Conservation (phyloP, 2,113 vertebrate genomes). For the Leptobrachium leishanense region DNA sequence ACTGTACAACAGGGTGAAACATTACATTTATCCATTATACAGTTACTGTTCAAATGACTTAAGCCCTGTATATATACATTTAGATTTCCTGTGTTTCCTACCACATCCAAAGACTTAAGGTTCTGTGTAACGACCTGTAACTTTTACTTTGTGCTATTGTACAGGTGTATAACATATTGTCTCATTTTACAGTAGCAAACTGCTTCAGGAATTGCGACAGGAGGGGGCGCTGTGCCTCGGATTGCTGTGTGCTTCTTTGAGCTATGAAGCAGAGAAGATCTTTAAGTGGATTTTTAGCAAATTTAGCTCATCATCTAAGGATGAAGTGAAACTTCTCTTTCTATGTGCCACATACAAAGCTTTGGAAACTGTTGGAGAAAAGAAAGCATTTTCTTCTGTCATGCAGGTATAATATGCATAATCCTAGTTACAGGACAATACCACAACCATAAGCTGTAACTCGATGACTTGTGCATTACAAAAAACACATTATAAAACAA, state of each 20-base stretch:
- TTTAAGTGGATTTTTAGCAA: slow-evolving; percentile 98
- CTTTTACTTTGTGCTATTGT: too few relatives aligned
- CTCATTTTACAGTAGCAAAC: slow-evolving; percentile 85
- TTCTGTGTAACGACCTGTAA: too few relatives aligned
- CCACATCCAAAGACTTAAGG: too few relatives aligned
- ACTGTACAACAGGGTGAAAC: too few relatives aligned
- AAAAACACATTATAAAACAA: too few relatives aligned
- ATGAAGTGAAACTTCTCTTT: slow-evolving; percentile 95
- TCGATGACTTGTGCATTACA: too few relatives aligned
- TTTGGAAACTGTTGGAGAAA: slow-evolving; percentile 93
- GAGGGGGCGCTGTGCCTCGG: slow-evolving; percentile 94
- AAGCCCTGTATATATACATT: too few relatives aligned
- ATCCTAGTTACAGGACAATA: too few relatives aligned
- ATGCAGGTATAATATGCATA: slow-evolving; percentile 81
- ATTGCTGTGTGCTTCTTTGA: slow-evolving; percentile 89
- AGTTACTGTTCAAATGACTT: too few relatives aligned
- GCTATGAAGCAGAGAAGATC: slow-evolving; percentile 96
- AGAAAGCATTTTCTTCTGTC: slow-evolving; percentile 94
- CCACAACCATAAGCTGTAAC: too few relatives aligned
- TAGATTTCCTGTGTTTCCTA: too few relatives aligned
- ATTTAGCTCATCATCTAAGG: slow-evolving; percentile 87
- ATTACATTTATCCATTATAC: too few relatives aligned
- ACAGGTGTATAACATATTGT: neutral
- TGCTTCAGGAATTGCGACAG: slow-evolving; percentile 94
- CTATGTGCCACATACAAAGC: slow-evolving; percentile 91